These are phyloP conservation scores for Bombylius discolor DNA, from an alignment of 2,888 invertebrate genomes.

Conservation along the genomic window DNA sequence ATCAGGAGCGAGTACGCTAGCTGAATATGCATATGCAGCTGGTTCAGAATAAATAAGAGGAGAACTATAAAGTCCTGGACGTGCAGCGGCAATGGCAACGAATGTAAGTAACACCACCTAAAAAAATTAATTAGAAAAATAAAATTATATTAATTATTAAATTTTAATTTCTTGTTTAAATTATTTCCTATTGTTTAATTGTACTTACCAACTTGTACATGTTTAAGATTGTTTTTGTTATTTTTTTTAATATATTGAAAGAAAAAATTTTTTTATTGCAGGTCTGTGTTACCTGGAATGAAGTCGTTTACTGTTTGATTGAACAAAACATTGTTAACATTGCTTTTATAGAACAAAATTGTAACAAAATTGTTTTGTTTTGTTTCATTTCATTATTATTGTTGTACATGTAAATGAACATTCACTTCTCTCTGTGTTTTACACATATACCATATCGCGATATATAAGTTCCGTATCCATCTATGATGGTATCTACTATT, in stretches of 20 bases:
- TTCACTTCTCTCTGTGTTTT: neutral
- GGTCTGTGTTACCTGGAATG: conserved; percentile 6
- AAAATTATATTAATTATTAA: neutral
- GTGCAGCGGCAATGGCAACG: conserved; percentile 19
- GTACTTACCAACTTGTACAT: conserved; percentile 18
- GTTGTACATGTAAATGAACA: neutral
- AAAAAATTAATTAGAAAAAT: neutral
- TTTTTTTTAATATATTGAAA: neutral
- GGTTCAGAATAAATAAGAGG: conserved; percentile 5
- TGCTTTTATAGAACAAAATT: neutral
- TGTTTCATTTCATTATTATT: too few relatives aligned
- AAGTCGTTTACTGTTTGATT: neutral
- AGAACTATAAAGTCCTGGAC: conserved; percentile 6
- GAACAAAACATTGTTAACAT: neutral
- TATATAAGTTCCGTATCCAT: neutral
- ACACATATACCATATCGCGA: too few relatives aligned
- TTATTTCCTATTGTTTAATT: too few relatives aligned
- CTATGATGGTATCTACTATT: neutral
- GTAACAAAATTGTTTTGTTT: neutral
- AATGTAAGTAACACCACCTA: conserved; percentile 24
- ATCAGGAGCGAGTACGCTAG: conserved; percentile 19
- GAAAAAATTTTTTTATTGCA: conserved; percentile 2
- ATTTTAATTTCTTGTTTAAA: too few relatives aligned
- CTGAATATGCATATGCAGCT: conserved; percentile 17
- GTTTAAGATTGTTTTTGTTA: neutral